Conservation (phyloP, 2,888 invertebrate species). For the Hemithea aestivaria region DNA sequence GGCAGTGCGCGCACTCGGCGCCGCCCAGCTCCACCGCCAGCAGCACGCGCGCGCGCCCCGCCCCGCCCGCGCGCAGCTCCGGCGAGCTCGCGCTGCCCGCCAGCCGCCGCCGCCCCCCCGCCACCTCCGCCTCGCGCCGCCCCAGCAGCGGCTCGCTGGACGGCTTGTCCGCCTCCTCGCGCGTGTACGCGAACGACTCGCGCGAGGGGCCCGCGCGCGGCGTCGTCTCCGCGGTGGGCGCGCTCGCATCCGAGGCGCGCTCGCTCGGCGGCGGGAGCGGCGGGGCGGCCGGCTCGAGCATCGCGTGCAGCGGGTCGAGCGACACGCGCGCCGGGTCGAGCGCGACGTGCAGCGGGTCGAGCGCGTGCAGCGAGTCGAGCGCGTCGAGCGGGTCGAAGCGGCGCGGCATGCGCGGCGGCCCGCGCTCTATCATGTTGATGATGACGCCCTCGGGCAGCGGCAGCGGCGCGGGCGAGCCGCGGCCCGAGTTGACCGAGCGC, state of each 20-base stretch:
- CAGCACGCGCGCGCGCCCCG: slow-evolving; percentile 54
- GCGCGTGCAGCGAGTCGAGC: too few relatives aligned
- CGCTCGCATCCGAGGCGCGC: slow-evolving; percentile 36
- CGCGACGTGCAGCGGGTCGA: too few relatives aligned
- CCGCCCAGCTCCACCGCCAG: slow-evolving; percentile 61
- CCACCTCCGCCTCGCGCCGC: slow-evolving; percentile 36
- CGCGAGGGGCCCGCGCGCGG: slow-evolving; percentile 30
- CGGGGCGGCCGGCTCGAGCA: too few relatives aligned
- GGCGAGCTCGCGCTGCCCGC: slow-evolving; percentile 69
- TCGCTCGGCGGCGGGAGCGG: slow-evolving; percentile 31
- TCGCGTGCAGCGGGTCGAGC: too few relatives aligned
- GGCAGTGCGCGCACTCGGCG: too few relatives aligned
- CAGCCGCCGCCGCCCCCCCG: slow-evolving; percentile 35
- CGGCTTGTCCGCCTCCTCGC: slow-evolving; percentile 47
- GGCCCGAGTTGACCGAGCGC: slow-evolving; percentile 75
- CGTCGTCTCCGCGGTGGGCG: slow-evolving; percentile 42
- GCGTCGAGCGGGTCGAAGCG: slow-evolving; percentile 58
- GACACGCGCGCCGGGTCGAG: too few relatives aligned
- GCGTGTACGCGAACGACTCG: slow-evolving; percentile 15
- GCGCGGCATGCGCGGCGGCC: slow-evolving; percentile 52
- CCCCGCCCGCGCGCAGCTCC: slow-evolving; percentile 45
- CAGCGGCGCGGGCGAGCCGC: slow-evolving; percentile 67
- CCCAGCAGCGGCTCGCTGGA: slow-evolving; percentile 69
- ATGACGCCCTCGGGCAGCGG: slow-evolving; percentile 80
- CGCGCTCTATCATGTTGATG: slow-evolving; percentile 82